phyloP scores from a whole-genome alignment of 2,113 vertebrate genomes.

The Antennarius striatus region DNA sequence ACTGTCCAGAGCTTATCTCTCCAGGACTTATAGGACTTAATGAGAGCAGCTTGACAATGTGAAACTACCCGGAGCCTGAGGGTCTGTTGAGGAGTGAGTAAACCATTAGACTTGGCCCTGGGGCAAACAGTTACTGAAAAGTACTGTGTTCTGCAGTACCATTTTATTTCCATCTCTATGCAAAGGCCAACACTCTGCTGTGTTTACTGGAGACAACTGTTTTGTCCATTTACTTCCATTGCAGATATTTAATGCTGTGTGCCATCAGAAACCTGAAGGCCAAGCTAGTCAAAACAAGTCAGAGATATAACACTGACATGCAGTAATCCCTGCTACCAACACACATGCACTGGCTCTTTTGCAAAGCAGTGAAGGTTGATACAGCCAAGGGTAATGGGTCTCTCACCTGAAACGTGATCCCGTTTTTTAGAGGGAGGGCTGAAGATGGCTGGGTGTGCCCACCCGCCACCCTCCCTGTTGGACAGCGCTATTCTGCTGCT shows the following conservation, averaged over 20 bases:
- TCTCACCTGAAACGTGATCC: slow-evolving; percentile 74
- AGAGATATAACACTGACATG: slow-evolving; percentile 59
- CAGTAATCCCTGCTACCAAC: slow-evolving; percentile 69
- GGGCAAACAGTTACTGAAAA: slow-evolving; percentile 68
- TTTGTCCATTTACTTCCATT: slow-evolving; percentile 47
- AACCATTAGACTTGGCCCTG: slow-evolving; percentile 78
- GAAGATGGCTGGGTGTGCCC: slow-evolving; percentile 57
- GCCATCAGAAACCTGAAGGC: slow-evolving; percentile 52
- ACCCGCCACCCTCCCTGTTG: slow-evolving; percentile 43
- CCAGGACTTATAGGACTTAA: slow-evolving; percentile 75
- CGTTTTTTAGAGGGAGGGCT: slow-evolving; percentile 44
- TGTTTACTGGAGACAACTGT: slow-evolving; percentile 37
- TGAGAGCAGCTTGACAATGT: slow-evolving; percentile 73
- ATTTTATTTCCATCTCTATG: slow-evolving; percentile 54
- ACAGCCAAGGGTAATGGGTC: slow-evolving; percentile 60
- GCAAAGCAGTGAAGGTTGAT: slow-evolving; percentile 58
- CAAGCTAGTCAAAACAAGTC: slow-evolving; percentile 51
- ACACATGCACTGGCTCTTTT: slow-evolving; percentile 45
- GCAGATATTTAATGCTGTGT: slow-evolving; percentile 45
- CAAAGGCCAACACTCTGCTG: slow-evolving; percentile 33
- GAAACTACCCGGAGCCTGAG: slow-evolving; percentile 70
- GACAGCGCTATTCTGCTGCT: slow-evolving; percentile 53
- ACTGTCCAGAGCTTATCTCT: slow-evolving; percentile 54
- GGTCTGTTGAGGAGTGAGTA: slow-evolving; percentile 75
- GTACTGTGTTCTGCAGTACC: slow-evolving; percentile 54